Evolutionary conservation across 2,797 vertebrate genomes (phyloP).

Genomic region (Rhinoraja longicauda): DNA sequence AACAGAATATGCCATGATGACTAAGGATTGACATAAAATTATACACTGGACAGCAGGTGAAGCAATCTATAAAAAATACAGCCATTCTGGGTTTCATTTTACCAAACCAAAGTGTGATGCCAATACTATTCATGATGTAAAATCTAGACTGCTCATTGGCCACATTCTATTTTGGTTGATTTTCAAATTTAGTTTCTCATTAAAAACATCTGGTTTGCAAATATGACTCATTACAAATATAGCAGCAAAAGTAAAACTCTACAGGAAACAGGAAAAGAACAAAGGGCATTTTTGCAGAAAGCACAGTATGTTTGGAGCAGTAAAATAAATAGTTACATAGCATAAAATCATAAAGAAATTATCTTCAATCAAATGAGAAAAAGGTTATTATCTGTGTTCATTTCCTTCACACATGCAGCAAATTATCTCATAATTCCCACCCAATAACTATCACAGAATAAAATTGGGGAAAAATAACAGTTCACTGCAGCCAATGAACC

Average conservation of each 20-base stretch:
- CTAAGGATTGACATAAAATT: neutral
- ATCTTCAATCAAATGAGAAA: slow-evolving; percentile 20
- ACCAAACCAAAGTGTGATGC: neutral
- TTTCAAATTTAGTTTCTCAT: neutral
- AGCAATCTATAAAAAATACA: neutral
- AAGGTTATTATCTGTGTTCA: neutral
- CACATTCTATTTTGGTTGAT: neutral
- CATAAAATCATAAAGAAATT: neutral
- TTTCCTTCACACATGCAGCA: neutral
- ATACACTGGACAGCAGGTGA: neutral
- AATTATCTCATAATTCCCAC: neutral
- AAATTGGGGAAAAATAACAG: neutral
- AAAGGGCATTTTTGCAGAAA: neutral
- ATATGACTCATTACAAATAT: slow-evolving; percentile 9
- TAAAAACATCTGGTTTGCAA: neutral
- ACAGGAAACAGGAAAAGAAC: neutral
- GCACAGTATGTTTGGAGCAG: neutral
- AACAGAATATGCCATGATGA: neutral
- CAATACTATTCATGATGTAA: neutral
- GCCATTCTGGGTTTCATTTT: neutral
- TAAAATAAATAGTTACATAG: neutral
- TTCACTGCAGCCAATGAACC: neutral
- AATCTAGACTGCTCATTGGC: neutral
- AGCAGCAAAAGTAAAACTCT: neutral
- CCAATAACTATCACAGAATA: too few relatives aligned